Evolutionary conservation across 2,797 vertebrate genomes (phyloP).

Genomic region (Toxotes lorentzi): DNA sequence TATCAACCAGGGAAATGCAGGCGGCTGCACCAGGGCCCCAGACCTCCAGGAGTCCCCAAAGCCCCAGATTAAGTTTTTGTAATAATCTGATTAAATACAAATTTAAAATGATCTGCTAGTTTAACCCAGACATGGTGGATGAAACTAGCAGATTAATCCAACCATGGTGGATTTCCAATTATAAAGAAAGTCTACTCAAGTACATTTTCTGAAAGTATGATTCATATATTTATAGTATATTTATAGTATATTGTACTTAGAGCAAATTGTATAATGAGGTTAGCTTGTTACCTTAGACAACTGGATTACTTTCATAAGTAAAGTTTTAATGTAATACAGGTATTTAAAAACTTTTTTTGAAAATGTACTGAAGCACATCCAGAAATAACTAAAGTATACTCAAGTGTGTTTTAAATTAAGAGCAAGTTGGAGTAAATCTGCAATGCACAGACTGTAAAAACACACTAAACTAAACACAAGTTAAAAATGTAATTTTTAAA

Average conservation of each 20-base stretch:
- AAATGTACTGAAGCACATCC: not conserved
- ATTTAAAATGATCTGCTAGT: not conserved
- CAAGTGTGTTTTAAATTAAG: not conserved
- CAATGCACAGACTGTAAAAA: too few relatives aligned
- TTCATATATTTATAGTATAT: not conserved
- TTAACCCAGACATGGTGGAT: not conserved
- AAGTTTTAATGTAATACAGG: not conserved
- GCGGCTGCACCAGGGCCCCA: not conserved
- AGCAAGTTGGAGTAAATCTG: not conserved
- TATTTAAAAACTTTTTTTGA: not conserved
- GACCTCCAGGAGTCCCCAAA: not conserved
- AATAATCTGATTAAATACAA: constrained; percentile 1
- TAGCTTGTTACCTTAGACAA: not conserved
- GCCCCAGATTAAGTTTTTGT: not conserved
- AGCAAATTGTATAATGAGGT: not conserved
- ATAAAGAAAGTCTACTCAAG: not conserved
- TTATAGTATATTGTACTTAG: too few relatives aligned
- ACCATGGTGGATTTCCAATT: not conserved
- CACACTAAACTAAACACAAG: too few relatives aligned
- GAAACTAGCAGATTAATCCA: not conserved
- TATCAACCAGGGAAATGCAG: not conserved
- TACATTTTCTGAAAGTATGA: not conserved
- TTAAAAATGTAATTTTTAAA: too few relatives aligned
- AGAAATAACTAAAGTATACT: not conserved
- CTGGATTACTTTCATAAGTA: not conserved